Base-by-base conservation (phyloP, 2,888 invertebrate genomes). In the Chrysolina oricalcia region DNA sequence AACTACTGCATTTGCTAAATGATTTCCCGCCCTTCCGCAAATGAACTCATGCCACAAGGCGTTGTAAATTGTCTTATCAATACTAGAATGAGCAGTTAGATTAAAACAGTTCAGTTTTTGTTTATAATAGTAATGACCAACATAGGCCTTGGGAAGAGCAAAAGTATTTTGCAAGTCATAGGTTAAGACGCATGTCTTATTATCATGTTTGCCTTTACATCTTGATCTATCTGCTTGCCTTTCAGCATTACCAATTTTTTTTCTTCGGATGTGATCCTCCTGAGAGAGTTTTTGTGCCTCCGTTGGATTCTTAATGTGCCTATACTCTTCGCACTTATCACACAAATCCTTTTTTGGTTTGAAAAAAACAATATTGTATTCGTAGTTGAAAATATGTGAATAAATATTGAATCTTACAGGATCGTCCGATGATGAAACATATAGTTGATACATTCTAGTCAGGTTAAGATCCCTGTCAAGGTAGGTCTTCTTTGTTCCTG, bases 321-420 rank as follows among this genome's bases (percentile, higher is more conserved):
- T 66, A 43, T 70, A 35, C 50, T 76, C 70, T 70, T 66, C 73
- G 67, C 76, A 76, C 21, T 50, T 23, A 23, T 76, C 73, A 53
- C 76, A 76, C 41, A 66, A 21, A 53, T 76, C 73, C 23, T 73
- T 70, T 53, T 73, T 76, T 35, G 73, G 70, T 17, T 35, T 21
- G 17, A 66, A 21, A 48, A 27, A 27, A 27, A 2, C 5, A 5
- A 27, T 27, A 5, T 27, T 27, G 27, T 27, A 27, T 27, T 27
- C 27, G 27, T 27, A 27, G 27, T 27, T 27, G 27, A 27, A 27
- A 27, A 27, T 27, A 27, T 5, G 27, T 71, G 71, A 21, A 40
- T 21, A 35, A 70, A 17, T 27, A 27, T 27, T 27, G 5, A 27
- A 27, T 27, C 27, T 27, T n/a, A n/a, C n/a, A n/a, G n/a, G n/a